phyloP scores from a whole-genome alignment of 1,140 invertebrate genomes.

The Pinna nobilis region DNA sequence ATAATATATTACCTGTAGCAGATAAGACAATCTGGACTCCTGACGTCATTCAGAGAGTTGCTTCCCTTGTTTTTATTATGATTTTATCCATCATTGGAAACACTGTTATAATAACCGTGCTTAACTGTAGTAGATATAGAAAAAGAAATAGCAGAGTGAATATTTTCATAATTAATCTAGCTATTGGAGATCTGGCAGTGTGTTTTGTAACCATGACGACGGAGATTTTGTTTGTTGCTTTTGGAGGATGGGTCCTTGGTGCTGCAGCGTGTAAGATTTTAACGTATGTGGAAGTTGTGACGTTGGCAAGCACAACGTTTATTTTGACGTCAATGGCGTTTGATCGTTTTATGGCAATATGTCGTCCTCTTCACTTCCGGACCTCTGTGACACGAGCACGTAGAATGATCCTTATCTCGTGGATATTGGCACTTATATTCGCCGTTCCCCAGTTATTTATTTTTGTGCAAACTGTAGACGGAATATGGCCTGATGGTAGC shows the following conservation, averaged over 20 bases:
- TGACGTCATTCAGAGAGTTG: constrained; percentile 67
- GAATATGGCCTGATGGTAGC: no score
- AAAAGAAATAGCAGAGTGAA: constrained; percentile 67
- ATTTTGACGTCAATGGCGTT: constrained; percentile 75
- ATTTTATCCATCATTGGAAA: constrained; percentile 67
- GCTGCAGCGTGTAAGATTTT: constrained; percentile 74
- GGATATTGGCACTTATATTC: constrained; percentile 74
- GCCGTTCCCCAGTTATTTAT: constrained; percentile 76
- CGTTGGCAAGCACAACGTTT: constrained; percentile 75
- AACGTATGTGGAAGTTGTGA: constrained; percentile 75
- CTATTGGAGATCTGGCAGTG: constrained; percentile 75
- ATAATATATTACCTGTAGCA: no score
- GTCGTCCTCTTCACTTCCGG: constrained; percentile 67
- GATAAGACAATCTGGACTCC: no score
- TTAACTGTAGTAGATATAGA: constrained; percentile 60
- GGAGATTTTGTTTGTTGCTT: constrained; percentile 74
- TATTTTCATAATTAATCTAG: constrained; percentile 74
- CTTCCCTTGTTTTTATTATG: constrained; percentile 72
- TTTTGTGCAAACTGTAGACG: constrained; percentile 73
- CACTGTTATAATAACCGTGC: constrained; percentile 57
- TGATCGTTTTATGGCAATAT: constrained; percentile 73
- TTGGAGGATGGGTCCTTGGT: constrained; percentile 75
- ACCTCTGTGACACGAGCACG: constrained; percentile 60
- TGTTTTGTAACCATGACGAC: constrained; percentile 76
- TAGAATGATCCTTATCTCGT: constrained; percentile 72